phyloP scores from a whole-genome alignment of 2,113 vertebrate species.

The Petromus typicus region DNA sequence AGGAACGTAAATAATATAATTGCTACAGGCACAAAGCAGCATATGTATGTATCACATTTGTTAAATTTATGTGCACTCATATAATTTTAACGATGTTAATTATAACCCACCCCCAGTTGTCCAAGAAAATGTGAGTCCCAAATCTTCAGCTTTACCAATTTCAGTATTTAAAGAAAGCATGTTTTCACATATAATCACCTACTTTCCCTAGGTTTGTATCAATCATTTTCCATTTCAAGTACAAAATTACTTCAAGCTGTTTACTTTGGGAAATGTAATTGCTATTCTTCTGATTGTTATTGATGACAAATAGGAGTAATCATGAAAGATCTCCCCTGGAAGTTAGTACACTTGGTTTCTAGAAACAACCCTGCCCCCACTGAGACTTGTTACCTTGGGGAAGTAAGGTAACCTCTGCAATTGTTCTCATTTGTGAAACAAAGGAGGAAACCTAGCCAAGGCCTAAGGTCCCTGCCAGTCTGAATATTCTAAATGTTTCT shows the following conservation, averaged over 20 bases:
- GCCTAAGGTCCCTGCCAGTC: slow-evolving; percentile 15
- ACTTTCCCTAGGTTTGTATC: slow-evolving; percentile 58
- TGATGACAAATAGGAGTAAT: slow-evolving; percentile 66
- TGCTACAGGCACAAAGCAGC: slow-evolving; percentile 63
- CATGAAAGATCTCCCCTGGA: slow-evolving; percentile 27
- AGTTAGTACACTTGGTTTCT: background rate
- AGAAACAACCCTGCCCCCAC: background rate
- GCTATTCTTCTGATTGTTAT: slow-evolving; percentile 71
- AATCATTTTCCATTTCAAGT: slow-evolving; percentile 67
- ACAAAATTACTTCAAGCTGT: slow-evolving; percentile 70
- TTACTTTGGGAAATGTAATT: slow-evolving; percentile 62
- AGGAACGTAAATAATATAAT: slow-evolving; percentile 82
- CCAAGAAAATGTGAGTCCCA: slow-evolving; percentile 72
- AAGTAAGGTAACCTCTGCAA: background rate
- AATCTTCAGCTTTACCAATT: slow-evolving; percentile 43
- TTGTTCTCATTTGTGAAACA: slow-evolving; percentile 57
- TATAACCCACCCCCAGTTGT: slow-evolving; percentile 76
- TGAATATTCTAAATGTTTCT: slow-evolving; percentile 45
- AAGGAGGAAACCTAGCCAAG: background rate
- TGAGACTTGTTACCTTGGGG: slow-evolving; percentile 26
- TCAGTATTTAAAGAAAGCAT: background rate
- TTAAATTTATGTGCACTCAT: slow-evolving; percentile 39
- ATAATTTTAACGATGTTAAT: slow-evolving; percentile 79
- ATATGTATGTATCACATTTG: slow-evolving; percentile 75
- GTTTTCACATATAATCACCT: background rate